phyloP scores from a whole-genome alignment of 2,113 vertebrate species.

The Thamnaconus septentrionalis region DNA sequence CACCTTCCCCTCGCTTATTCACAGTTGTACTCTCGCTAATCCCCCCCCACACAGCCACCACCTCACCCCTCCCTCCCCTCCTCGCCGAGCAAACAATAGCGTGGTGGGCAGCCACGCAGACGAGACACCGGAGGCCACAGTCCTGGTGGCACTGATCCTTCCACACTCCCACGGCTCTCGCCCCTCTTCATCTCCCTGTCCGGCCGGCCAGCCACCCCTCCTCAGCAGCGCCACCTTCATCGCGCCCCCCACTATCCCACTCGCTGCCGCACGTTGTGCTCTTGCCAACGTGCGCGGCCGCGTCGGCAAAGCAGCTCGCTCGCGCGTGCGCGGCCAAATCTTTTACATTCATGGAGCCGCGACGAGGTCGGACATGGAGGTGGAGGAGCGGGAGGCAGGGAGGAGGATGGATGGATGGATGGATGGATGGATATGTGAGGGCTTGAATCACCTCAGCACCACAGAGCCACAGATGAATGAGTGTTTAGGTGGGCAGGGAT shows the following conservation, averaged over 20 bases:
- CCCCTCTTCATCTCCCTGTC: slow-evolving; percentile 13
- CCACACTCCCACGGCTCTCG: slow-evolving; percentile 38
- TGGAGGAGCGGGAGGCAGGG: neutral
- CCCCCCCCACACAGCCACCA: slow-evolving; percentile 6
- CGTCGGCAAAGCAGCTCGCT: neutral
- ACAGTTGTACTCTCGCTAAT: slow-evolving; percentile 51
- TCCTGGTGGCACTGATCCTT: slow-evolving; percentile 54
- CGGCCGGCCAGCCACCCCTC: slow-evolving; percentile 2
- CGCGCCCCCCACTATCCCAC: slow-evolving; percentile 62
- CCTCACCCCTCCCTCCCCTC: slow-evolving; percentile 13
- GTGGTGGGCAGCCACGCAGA: slow-evolving; percentile 53
- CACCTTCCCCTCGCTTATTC: slow-evolving; percentile 44
- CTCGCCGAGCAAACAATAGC: slow-evolving; percentile 50
- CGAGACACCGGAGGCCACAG: slow-evolving; percentile 37
- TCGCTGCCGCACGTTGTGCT: slow-evolving; percentile 37
- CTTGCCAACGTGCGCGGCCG: slow-evolving; percentile 20
- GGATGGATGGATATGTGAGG: slow-evolving; percentile 52
- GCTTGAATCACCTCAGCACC: slow-evolving; percentile 19
- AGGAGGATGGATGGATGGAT: slow-evolving; percentile 47
- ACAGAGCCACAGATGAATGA: slow-evolving; percentile 34
- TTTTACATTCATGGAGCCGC: slow-evolving; percentile 43
- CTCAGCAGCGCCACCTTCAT: slow-evolving; percentile 61
- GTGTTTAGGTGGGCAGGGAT: slow-evolving; percentile 23
- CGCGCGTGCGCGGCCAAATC: slow-evolving; percentile 16
- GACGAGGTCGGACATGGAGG: slow-evolving; percentile 44